Conservation (phyloP, 2,888 invertebrate species). For the Alloplasta piceator region DNA sequence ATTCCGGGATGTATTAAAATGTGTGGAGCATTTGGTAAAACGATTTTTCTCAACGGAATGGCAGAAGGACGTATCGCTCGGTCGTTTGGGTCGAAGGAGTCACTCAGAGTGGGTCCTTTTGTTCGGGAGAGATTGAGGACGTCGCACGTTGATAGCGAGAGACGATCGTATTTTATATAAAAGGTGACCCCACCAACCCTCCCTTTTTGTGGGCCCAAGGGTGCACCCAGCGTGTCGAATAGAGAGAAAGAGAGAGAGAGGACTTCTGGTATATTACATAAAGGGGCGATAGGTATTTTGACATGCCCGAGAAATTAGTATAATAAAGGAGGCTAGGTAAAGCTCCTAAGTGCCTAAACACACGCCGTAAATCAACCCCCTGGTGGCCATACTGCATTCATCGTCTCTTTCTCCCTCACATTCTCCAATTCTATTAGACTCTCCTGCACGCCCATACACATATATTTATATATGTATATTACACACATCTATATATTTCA, state of each 20-base stretch:
- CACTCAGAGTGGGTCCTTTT: no score
- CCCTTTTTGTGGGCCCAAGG: conserved; percentile 71
- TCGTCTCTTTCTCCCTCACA: conserved; percentile 64
- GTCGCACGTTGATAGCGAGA: conserved; percentile 53
- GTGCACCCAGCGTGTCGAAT: conserved; percentile 81
- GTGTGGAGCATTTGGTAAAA: no score
- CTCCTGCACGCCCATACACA: conserved; percentile 14
- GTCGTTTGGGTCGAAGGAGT: no score
- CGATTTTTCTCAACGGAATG: no score
- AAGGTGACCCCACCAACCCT: conserved; percentile 75
- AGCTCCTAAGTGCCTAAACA: conserved; percentile 79
- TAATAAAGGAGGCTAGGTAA: conserved; percentile 78
- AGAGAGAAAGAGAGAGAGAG: conserved; percentile 68
- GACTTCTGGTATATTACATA: conserved; percentile 25
- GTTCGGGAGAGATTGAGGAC: conserved; percentile 9
- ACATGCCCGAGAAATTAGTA: conserved; percentile 82
- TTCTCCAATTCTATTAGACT: conserved; percentile 36
- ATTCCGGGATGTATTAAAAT: no score
- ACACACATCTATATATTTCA: no score
- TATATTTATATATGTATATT: no score
- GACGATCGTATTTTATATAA: conserved; percentile 77
- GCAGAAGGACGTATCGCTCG: no score
- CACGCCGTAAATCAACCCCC: conserved; percentile 80
- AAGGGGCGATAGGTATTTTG: conserved; percentile 78
- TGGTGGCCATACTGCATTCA: conserved; percentile 68